Evolutionary conservation across 1,140 invertebrate genomes (phyloP), one percentile per base, ranked within the genome.

Genomic region (Nasonia giraulti): DNA sequence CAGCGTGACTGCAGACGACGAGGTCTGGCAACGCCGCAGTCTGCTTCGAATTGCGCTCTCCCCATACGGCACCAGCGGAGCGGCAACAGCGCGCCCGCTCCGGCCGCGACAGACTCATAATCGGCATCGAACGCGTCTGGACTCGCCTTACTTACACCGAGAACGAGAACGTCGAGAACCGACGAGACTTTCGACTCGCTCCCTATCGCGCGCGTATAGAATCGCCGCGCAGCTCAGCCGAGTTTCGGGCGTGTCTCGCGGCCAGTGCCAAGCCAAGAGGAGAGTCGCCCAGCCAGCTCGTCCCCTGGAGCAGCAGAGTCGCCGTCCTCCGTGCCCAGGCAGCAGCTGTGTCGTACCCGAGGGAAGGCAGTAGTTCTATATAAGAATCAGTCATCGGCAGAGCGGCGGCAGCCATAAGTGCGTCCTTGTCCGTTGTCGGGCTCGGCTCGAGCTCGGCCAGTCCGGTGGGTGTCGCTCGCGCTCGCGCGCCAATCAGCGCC

Each of bases 401-500:
- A 55, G 20, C 55, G 7, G 14, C 17, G 10, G 69, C 33, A 4
- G 69, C 33, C 69, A 73, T 73, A 33, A 73, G 69, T 37, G 74
- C 74, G 74, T 75, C 74, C 74, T 75, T 33, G 74, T 75, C 33
- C 7, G 37, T 7, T 75, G 27, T 37, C 33, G 4, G 33, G 27
- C 73, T 40, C 2, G 40, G 76, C 20, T 33, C n/a, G 76, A 27
- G 68, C 17, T 44, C 74, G 40, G 33, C 20, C 74, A 44, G 74
- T 76, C n/a, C 55, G 47, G 66, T 74, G 37, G 31, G 80, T 27
- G 44, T 33, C 47, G 75, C 82, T 55, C 40, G 40, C 88, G 85
- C 73, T 55, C 40, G 40, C 88, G 85, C 73, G 87, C 90, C 90
- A 90, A 91, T 90, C 89, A 87, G 86, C 87, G 87, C 77, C 33